Evolutionary conservation across 2,888 invertebrate genomes (phyloP), one percentile per base, ranked within the genome.

Genomic region (Cerceris rybyensis): DNA sequence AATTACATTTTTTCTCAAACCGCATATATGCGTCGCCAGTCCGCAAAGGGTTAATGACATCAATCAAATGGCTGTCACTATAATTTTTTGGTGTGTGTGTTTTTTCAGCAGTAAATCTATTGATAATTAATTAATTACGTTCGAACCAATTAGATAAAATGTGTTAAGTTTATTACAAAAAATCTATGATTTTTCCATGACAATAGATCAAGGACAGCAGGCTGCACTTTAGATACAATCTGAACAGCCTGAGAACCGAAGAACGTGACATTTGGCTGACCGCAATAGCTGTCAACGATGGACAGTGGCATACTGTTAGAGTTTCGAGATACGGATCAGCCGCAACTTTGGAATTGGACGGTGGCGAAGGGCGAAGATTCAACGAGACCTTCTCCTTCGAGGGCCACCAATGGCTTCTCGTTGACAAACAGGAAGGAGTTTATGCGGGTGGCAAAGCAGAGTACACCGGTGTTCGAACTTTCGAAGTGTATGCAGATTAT

Each of bases 401-500:
- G 67, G 98, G 98, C 0, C 98, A 98, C 91, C 98, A 98, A 88
- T 97, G 98, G 96, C 93, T 98, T 85, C 93, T 97, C 81, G 98
- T 98, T 16, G 98, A 97, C 90, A 98, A 98, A 89, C 98, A 98
- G 90, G 98, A 98, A 92, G 98, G 98, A 0, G 98, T 98, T 28
- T 98, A 98, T 89, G 98, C 98, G 0, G 98, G 98, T 69, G 98
- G 98, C 14, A 98, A 98, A 93, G 98, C 98, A 2, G 98, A 98
- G 90, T 98, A 98, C 90, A 98, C 98, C 1, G 98, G 98, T 39
- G 98, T 98, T 4, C 93, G 98, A 76, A 98, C 98, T 0, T 98
- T 98, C 90, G 98, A 98, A 93, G 98, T 98, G 6, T 98, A 98
- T 90, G 97, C 97, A 0, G 98, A 98, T 92, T 98, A 97, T 93